These are phyloP conservation scores for Chauna torquata DNA, from an alignment of 2,113 vertebrate genomes.

Conservation along the genomic window DNA sequence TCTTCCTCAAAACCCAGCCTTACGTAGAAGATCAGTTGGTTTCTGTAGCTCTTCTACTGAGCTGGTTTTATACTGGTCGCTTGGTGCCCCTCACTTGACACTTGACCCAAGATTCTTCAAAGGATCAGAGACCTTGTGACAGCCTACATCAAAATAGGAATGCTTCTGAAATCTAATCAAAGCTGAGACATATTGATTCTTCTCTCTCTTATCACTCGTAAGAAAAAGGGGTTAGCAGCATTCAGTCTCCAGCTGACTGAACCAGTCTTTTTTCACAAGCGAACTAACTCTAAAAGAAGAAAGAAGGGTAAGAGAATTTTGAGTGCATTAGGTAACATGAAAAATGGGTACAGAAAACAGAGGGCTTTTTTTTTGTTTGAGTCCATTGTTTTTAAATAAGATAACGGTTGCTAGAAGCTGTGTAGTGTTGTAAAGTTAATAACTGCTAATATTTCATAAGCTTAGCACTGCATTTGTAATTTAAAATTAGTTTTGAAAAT, in stretches of 20 bases:
- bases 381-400: neutral
- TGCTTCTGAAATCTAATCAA: conserved; percentile 1
- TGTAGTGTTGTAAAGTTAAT: neutral
- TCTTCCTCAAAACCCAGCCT: neutral
- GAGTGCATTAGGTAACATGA: neutral
- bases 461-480: neutral
- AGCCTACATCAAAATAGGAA: neutral
- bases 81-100: neutral
- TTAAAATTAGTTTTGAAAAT: neutral
- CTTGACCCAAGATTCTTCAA: neutral
- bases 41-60: neutral
- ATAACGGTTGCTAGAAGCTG: neutral
- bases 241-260: neutral
- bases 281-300: neutral
- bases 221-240: neutral
- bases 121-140: neutral
- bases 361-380: neutral
- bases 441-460: neutral
- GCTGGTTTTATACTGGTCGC: neutral
- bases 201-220: neutral
- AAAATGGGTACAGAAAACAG: neutral
- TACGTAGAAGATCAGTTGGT: neutral
- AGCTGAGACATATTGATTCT: neutral
- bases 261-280: neutral
- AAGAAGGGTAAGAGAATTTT: neutral